Evolutionary conservation across 2,113 vertebrate genomes (phyloP).

Genomic region (Thermophis baileyi): DNA sequence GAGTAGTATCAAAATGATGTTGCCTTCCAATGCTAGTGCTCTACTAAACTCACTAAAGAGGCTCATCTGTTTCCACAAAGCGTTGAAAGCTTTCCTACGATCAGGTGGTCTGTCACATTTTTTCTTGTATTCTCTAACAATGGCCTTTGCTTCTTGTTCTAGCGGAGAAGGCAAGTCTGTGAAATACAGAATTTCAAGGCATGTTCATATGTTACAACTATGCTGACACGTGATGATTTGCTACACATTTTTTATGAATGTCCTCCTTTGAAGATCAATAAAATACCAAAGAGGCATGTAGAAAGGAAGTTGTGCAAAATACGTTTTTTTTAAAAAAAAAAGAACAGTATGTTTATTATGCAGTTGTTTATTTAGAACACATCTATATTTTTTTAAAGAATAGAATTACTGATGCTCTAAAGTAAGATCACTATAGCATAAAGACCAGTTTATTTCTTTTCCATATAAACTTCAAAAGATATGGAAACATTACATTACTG

Average conservation of each 20-base stretch:
- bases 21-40: constrained; percentile 1
- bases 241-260: background rate
- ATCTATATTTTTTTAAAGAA: background rate
- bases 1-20: background rate
- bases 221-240: background rate
- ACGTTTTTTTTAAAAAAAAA: background rate
- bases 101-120: background rate
- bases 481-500: background rate
- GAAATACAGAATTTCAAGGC: background rate
- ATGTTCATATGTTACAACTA: background rate
- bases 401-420: background rate
- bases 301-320: background rate
- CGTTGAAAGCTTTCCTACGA: constrained; percentile 5
- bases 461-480: background rate
- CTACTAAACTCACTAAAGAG: constrained; percentile 34
- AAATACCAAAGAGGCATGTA: background rate
- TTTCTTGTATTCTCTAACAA: constrained; percentile 13
- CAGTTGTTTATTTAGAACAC: background rate
- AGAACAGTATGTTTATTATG: background rate
- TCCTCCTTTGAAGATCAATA: background rate
- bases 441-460: fast-evolving
- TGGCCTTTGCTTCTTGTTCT: background rate
- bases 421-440: fast-evolving
- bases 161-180: background rate
- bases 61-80: constrained; percentile 3